A percentile compares a stretch with the other conserved stretches of the same genome.
phyloP scores from a whole-genome alignment of 2,797 vertebrate species.

The Margarornis squamiger region DNA sequence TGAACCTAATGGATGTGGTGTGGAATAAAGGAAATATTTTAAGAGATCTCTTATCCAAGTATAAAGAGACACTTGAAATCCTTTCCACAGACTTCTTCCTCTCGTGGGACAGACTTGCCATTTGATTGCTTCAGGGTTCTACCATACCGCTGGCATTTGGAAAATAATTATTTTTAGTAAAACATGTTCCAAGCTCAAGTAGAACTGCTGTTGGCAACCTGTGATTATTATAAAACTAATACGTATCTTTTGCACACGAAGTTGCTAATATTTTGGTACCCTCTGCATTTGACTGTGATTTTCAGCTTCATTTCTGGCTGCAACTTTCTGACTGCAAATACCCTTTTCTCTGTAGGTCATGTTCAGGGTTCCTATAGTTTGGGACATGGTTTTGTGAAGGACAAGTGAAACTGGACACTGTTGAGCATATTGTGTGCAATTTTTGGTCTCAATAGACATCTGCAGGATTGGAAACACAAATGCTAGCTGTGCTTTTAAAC shows the following conservation, averaged over 20 bases:
- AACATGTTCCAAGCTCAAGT: background rate
- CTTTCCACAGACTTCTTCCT: background rate
- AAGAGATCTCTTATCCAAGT: constrained; percentile 11
- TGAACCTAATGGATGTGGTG: background rate
- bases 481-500: background rate
- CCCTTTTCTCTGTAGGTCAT: background rate
- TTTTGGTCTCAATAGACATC: background rate
- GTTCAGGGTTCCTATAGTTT: background rate
- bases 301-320: background rate
- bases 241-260: background rate
- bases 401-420: background rate
- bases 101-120: background rate
- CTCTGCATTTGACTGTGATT: background rate
- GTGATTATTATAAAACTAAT: background rate
- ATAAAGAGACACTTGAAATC: constrained; percentile 38
- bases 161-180: constrained; percentile 4
- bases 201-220: background rate
- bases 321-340: background rate
- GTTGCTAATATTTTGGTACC: background rate
- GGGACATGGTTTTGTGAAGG: background rate
- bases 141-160: background rate
- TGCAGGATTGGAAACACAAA: background rate
- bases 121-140: constrained; percentile 3
- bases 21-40: constrained; percentile 29
- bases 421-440: background rate